Base-by-base conservation (phyloP, 2,888 invertebrate genomes). In the Oithona nana region DNA sequence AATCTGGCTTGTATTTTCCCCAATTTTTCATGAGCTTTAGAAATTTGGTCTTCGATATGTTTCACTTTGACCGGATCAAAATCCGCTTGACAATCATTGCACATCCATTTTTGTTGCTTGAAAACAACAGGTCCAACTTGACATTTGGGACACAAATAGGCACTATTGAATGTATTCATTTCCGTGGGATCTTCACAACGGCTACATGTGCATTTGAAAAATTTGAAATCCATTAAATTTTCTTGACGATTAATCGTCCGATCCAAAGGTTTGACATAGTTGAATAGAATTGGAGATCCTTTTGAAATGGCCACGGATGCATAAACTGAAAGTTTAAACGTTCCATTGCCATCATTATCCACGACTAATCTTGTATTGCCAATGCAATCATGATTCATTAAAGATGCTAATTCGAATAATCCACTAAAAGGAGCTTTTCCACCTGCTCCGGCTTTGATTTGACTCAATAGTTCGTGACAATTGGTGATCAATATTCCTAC, bases 401-500 rank as follows among this genome's bases (percentile, higher is more conserved):
- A 26, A 20, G 54, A 54, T 20, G 54, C 24, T 11, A 24, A 20
- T 24, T 54, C 54, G 26, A 24, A 54, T 2, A 54, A 16, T 26
- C 54, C 54, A 24, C 16, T 20, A 3, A 26, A 24, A 26, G 54
- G 54, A 20, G 54, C 54, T 24, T 49, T 22, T 49, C n/a, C n/a
- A n/a, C n/a, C n/a, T n/a, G n/a, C n/a, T n/a, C n/a, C n/a, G n/a
- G 39, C 39, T 6, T 16, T 39, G 39, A 11, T 39, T 39, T 39
- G 39, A 39, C 16, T 39, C 39, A 39, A 39, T 39, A 57, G 29
- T 28, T 57, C 57, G 28, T 28, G 28, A 29, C 57, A 28, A 57
- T 57, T 57, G 2, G 57, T 57, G 16, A 28, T 28, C 57, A 24
- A 57, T 28, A 57, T 57, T n/a, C 57, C 57, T 2, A 57, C 16